Evolutionary conservation across 37 sponge, comb jelly and placozoan species (phyloP).

Genomic region (Oopsacas minuta): DNA sequence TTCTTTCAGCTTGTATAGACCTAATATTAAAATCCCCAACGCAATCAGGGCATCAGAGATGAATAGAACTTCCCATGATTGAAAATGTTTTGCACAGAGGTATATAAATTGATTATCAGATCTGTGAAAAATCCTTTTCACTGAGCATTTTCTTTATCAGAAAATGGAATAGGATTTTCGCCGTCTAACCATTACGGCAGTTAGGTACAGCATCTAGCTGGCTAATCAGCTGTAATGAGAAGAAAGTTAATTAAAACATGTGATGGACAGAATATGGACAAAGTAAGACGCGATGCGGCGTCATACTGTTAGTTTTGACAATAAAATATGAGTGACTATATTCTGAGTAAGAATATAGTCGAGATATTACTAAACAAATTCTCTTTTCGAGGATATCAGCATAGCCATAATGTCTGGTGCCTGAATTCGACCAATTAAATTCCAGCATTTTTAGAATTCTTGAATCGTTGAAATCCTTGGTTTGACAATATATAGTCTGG

Average conservation of each 20-base stretch:
- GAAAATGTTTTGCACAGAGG: background rate
- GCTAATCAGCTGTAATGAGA: background rate
- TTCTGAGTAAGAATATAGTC: background rate
- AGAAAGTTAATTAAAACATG: background rate
- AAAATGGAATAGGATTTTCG: background rate
- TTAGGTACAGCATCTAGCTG: background rate
- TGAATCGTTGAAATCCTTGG: background rate
- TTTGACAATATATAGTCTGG: background rate
- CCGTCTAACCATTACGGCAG: background rate
- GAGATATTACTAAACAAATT: background rate
- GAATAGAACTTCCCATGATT: background rate
- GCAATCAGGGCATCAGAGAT: background rate
- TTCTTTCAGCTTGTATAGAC: too few relatives aligned
- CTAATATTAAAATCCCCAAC: too few relatives aligned
- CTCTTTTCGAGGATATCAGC: background rate
- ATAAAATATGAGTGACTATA: background rate
- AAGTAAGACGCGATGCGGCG: background rate
- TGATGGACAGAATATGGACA: background rate
- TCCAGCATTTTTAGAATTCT: background rate
- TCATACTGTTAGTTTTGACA: background rate
- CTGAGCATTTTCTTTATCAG: background rate
- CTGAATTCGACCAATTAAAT: background rate
- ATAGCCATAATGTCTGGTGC: background rate
- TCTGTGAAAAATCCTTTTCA: background rate
- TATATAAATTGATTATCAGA: background rate